Percentiles rank a stretch among this genome's conserved stretches.
Evolutionary conservation across 2,113 vertebrate genomes (phyloP).

Genomic region (Enhydra lutris): DNA sequence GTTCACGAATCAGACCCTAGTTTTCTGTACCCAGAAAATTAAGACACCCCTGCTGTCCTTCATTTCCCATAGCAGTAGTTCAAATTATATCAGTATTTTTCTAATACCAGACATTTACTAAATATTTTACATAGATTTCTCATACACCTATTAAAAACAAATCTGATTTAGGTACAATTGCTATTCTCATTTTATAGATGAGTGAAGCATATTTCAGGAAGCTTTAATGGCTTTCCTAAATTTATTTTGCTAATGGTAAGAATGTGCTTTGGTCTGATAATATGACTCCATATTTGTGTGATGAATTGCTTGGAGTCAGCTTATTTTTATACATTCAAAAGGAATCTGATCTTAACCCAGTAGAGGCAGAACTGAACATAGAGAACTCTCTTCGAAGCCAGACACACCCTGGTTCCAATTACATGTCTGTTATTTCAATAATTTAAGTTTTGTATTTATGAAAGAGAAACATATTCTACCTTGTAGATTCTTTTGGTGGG

Average conservation of each 20-base stretch:
- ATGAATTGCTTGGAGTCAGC: not conserved
- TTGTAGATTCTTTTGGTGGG: not conserved
- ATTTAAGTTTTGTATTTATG: not conserved
- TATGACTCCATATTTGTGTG: not conserved
- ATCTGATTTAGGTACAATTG: not conserved
- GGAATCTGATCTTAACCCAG: not conserved
- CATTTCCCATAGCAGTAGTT: not conserved
- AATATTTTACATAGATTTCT: not conserved
- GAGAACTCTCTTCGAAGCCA: not conserved
- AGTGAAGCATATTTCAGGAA: not conserved
- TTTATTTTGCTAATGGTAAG: not conserved
- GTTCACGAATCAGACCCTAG: accelerated
- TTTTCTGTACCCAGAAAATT: not conserved
- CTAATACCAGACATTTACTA: not conserved
- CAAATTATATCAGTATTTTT: not conserved
- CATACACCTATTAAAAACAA: not conserved
- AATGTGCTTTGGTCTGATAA: not conserved
- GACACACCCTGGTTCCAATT: not conserved
- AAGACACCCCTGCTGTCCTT: accelerated
- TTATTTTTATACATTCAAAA: not conserved
- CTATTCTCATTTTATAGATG: not conserved
- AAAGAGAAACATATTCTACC: not conserved
- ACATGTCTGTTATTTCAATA: not conserved
- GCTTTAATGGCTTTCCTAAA: not conserved
- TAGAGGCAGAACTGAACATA: not conserved